Evolutionary conservation across 2,888 invertebrate genomes (phyloP), one percentile per base, ranked within the genome.

Genomic region (Gandaritis pyraliata): DNA sequence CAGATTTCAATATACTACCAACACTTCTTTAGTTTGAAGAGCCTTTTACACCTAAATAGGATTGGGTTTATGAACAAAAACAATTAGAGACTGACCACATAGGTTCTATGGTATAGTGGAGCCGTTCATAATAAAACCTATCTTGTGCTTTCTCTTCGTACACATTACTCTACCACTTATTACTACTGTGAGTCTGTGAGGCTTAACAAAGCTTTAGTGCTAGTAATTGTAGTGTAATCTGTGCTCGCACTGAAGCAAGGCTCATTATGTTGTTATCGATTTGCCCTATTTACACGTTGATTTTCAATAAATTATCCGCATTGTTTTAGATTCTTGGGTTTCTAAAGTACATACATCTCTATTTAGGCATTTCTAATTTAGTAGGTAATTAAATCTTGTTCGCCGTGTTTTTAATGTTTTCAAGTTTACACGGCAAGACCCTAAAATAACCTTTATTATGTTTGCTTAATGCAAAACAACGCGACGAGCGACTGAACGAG

Each of bases 181-280:
- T 43, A 36, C 33, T 38, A 58, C 52, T 53, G 6, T 33, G 8
- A 23, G 23, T 23, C 33, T 33, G 33, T 39, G 61, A 61, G 57
- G 53, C 50, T 39, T 16, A 57, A 49, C 48, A 60, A 60, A 55
- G 50, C 55, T 51, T 49, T 54, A 45, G 30, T 45, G 60, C 12
- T 51, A 51, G 50, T 50, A 51, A 54, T 55, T 55, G 45, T 49
- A 48, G 13, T 30, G 18, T 55, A 51, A 61, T 39, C 45, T 46
- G 50, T 55, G 62, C 66, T 68, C 64, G 61, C 62, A 68, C 61
- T 50, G 72, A 66, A 73, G 74, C 75, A 70, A 74, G 74, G 65
- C 73, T 73, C 70, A 68, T 64, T 64, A 49, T 18, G 49, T 30
- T 41, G 30, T 38, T 50, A 61, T 61, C 29, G 46, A 45, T 46